Base-by-base conservation (phyloP, 2,113 vertebrate genomes). In the Ammodytes dubius region DNA sequence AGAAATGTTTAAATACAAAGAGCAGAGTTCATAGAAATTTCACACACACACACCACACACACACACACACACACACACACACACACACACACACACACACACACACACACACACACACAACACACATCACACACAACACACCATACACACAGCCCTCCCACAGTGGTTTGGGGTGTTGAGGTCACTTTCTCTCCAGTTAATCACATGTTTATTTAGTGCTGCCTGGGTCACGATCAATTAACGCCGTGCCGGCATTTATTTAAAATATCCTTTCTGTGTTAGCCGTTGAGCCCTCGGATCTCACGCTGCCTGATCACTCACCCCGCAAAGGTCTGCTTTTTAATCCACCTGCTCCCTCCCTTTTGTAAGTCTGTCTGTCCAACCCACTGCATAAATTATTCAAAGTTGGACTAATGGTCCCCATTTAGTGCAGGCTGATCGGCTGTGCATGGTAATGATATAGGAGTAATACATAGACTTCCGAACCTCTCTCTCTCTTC, bases 131-230 rank as follows among this genome's bases (percentile, higher is more conserved):
- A 69, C 40, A 75, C 61, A 83, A 64, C 60, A 74, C 35, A 77
- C 27, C 27, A 19, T 64, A 46, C 67, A 76, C 65, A 70, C 11
- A 49, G 56, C 81, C 86, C 86, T 87, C 89, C 86, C 79, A 46
- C 46, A 65, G 70, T 50, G 59, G 74, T 81, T 82, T 70, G 63
- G 54, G 83, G 79, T 92, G 75, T 84, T 78, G 76, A 90, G 89
- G 90, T 90, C 88, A 89, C 81, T 87, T 90, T 89, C 84, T 77
- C 85, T 84, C 67, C 84, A 92, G 89, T 92, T 92, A 94, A 93
- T 92, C 88, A 93, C 88, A 93, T 95, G 92, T 94, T 95, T 95
- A 90, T 93, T 94, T 93, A 92, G 91, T 83, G 88, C 87, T 87
- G 84, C 86, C 59, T 54, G 79, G 91, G 86, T 94, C 91, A 87